A percentile compares a stretch with the other conserved stretches of the same genome.
Conservation (phyloP, 2,797 vertebrate species). For the Sebastes dallii region DNA sequence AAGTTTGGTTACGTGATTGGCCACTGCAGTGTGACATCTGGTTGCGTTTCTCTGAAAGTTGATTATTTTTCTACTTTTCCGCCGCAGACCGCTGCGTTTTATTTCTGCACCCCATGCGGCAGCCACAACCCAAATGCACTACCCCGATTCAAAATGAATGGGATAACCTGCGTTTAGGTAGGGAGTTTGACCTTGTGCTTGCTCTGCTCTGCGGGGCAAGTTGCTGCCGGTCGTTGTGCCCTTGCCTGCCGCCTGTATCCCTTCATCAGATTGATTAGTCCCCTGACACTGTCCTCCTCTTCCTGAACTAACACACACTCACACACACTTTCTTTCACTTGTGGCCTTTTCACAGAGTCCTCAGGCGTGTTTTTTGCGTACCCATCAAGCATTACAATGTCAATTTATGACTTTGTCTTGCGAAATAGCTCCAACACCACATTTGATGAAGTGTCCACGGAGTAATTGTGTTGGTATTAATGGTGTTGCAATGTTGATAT, state of each 20-base stretch:
- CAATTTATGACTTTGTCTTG: slow-evolving; percentile 58
- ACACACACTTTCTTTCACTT: neutral
- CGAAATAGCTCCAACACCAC: slow-evolving; percentile 46
- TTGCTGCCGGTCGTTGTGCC: slow-evolving; percentile 27
- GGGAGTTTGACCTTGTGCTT: slow-evolving; percentile 1
- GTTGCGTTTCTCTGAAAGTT: no score
- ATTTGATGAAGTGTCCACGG: slow-evolving; percentile 55
- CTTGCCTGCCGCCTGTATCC: slow-evolving; percentile 18
- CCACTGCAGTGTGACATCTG: no score
- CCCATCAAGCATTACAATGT: slow-evolving; percentile 15
- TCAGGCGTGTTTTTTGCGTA: slow-evolving; percentile 25
- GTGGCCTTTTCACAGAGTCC: slow-evolving; percentile 16
- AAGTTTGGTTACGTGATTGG: no score
- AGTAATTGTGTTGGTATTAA: slow-evolving; percentile 62
- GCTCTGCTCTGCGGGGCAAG: slow-evolving; percentile 1
- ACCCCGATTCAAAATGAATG: no score
- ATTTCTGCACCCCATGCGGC: no score
- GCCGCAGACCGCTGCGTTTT: no score
- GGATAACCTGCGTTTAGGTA: neutral
- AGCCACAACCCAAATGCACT: no score
- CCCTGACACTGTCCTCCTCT: slow-evolving; percentile 31
- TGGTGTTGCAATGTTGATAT: slow-evolving; percentile 55
- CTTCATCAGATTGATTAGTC: slow-evolving; percentile 54
- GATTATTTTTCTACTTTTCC: no score
- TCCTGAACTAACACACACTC: slow-evolving; percentile 5